These are phyloP conservation scores for Salminus brasiliensis DNA, from an alignment of 2,113 vertebrate genomes.

Conservation along the genomic window DNA sequence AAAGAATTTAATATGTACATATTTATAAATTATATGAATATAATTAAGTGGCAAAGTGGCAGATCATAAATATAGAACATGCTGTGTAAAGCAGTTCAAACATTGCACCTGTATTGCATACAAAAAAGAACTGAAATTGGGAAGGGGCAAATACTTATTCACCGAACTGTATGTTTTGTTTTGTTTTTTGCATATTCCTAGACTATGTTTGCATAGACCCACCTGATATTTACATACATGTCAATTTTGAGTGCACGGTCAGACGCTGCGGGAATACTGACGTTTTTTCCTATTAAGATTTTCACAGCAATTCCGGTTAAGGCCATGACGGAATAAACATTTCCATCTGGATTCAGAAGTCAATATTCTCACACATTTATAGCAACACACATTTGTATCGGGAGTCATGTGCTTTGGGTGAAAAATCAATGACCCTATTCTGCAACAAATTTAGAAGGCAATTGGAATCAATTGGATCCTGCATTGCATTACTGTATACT, in stretches of 20 bases:
- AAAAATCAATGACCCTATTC: conserved; percentile 3
- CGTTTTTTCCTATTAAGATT: neutral
- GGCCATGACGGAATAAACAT: neutral
- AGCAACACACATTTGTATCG: conserved; percentile 31
- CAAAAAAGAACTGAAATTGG: no score
- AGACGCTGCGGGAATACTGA: neutral
- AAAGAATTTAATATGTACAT: no score
- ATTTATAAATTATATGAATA: no score
- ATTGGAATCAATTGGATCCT: conserved; percentile 6
- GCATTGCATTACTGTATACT: neutral
- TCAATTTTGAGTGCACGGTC: neutral
- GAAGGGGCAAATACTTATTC: no score
- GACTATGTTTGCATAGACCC: neutral
- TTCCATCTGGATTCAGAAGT: conserved; percentile 3
- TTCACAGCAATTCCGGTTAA: neutral
- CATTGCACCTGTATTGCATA: no score
- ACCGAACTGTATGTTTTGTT: no score
- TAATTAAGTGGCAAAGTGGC: no score
- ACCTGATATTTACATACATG: neutral
- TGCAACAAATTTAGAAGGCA: neutral
- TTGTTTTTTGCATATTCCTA: no score
- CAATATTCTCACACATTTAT: conserved; percentile 24
- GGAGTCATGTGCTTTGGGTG: neutral
- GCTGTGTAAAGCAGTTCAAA: no score
- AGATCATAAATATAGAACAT: no score